Base-by-base conservation (phyloP, 2,113 vertebrate genomes). In the Mesitornis unicolor region DNA sequence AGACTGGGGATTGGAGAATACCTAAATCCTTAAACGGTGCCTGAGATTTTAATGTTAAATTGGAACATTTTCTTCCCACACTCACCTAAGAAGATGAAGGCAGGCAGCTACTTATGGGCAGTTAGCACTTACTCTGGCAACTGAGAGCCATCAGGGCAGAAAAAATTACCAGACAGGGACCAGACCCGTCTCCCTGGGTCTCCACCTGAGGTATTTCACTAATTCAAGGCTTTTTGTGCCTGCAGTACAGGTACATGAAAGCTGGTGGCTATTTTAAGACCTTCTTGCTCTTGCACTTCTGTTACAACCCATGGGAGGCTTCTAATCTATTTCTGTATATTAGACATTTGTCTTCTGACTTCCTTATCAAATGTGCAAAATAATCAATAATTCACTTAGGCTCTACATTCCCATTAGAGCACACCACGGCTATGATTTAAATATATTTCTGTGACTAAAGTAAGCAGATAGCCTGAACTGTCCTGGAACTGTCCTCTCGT, bases 371-470 rank as follows among this genome's bases (percentile, higher is more conserved):
- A 89, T 76, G 81, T 73, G 57, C 80, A 89, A 84, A 93, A 87
- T 35, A 91, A 95, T 92, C 92, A 90, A 89, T 97, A 95, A 92
- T 93, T 96, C 78, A 84, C 91, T 83, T 35, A 67, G 76, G 76
- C 29, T 50, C 78, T 43, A 6, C 50, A 3, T 68, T 79, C 69
- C 87, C 69, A 28, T 69, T 48, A 56, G 42, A 92, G 54, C 31
- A 51, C 33, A 59, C 35, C 33, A 1, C 15, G 36, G 38, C 48
- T 73, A 24, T 26, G 80, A 79, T 64, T 87, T 78, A 71, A 89
- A 59, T 63, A 3, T 71, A 71, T 84, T 71, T 56, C 69, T 54
- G 2, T 45, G 73, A 1, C 64, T 40, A 68, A 56, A 88, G 77
- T 10, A 87, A 87, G 70, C 63, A 80, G 75, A 45, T 53, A 38